Base-by-base conservation (phyloP, 1,140 invertebrate genomes). In the Lepidurus apus region DNA sequence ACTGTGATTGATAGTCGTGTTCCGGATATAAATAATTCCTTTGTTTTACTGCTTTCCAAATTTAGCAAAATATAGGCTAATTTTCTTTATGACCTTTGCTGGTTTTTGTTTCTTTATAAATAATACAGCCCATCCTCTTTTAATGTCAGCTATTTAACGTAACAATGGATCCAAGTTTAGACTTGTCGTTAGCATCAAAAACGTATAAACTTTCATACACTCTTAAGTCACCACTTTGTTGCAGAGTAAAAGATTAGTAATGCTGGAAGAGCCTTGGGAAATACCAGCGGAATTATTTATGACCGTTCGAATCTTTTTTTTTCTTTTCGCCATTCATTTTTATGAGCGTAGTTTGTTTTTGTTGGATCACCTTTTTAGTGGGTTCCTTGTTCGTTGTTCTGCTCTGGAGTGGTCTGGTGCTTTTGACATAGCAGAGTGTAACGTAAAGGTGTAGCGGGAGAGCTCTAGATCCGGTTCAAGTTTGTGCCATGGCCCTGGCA, bases 181-280 rank as follows among this genome's bases (percentile, higher is more conserved):
- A 65, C 53, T n/a, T 65, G 53, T 65, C 53, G 17, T 65, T 65
- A 65, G 53, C 53, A 65, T 65, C 8, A 65, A 65, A 65, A 65
- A 65, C 53, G 53, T 65, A 65, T 65, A 65, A 65, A 65, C 53
- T 65, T 65, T 9, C 53, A 65, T 65, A 21, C 13, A 65, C 53
- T 65, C 53, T 65, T 65, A 65, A 65, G 53, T 65, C 53, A 65
- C 53, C 53, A 65, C 53, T 65, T 65, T 65, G 53, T 65, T n/a
- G 17, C 21, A 21, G 53, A 21, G 17, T 65, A 21, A 65, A 65
- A 65, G 53, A 65, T 65, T 65, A 65, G 53, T 65, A 65, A 65
- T 65, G n/a, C 17, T 65, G 53, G 53, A 21, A 21, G 6, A 65
- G 53, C 53, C 53, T 17, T 65, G 53, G 53, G 53, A 65, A 65